A percentile compares a stretch with the other conserved stretches of the same genome.
Evolutionary conservation across 1,140 invertebrate genomes (phyloP).

Genomic region (Dolichoris vasculosae): DNA sequence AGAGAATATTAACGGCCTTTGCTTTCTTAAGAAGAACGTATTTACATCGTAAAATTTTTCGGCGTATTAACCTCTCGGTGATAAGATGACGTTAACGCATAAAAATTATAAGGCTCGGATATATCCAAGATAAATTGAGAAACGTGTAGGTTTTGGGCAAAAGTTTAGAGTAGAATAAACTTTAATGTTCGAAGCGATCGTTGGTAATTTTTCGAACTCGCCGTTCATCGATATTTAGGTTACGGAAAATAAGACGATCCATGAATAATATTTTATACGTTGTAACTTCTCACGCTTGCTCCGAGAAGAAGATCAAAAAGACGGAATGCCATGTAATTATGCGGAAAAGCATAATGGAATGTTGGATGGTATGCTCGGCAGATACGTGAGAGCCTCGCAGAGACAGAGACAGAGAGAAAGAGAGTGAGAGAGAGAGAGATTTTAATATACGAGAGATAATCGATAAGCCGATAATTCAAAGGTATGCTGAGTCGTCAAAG

Average conservation of each 20-base stretch:
- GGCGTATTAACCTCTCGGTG: constrained; percentile 4
- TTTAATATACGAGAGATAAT: constrained; percentile 55
- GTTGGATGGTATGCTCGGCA: constrained; percentile 61
- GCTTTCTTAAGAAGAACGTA: constrained; percentile 16
- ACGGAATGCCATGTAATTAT: constrained; percentile 61
- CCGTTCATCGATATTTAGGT: neutral
- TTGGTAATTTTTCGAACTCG: neutral
- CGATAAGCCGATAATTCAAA: constrained; percentile 53
- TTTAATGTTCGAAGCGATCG: neutral
- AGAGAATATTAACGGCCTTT: constrained; percentile 35
- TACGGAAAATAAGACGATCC: neutral
- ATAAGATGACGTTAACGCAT: constrained; percentile 10
- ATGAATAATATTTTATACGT: neutral
- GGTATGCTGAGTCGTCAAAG: constrained; percentile 47
- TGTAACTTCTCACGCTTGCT: constrained; percentile 38
- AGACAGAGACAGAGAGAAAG: constrained; percentile 38
- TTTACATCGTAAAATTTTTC: constrained; percentile 46
- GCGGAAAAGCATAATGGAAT: constrained; percentile 67
- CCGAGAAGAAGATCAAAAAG: constrained; percentile 21
- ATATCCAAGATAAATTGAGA: neutral
- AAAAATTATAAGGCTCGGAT: neutral
- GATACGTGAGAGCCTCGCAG: constrained; percentile 53
- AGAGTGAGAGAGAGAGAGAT: constrained; percentile 45
- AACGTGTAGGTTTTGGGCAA: neutral
- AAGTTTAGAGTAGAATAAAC: neutral